Percentiles rank a stretch among this genome's conserved stretches.
Evolutionary conservation across 2,888 invertebrate species (phyloP).

Genomic region (Luperina testacea): DNA sequence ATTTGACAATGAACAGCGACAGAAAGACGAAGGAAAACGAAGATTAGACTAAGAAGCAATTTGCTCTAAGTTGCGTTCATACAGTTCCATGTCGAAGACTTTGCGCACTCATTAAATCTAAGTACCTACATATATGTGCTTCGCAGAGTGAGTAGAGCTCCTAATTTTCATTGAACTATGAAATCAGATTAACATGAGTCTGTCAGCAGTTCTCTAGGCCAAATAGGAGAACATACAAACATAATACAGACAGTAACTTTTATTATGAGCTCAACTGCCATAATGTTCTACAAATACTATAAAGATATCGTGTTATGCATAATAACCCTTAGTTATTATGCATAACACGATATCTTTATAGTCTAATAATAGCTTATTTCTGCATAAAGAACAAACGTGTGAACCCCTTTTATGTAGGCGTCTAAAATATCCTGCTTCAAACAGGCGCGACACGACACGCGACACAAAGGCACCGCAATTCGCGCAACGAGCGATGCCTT

Average conservation of each 20-base stretch:
- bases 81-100: background rate
- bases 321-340: no score
- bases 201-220: no score
- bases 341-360: no score
- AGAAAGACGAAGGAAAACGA: constrained; percentile 2
- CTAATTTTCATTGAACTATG: background rate
- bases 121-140: background rate
- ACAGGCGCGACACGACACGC: no score
- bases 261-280: background rate
- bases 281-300: constrained; percentile 4
- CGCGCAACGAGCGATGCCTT: no score
- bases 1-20: constrained; percentile 29
- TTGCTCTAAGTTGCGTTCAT: constrained; percentile 16
- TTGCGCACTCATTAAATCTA: background rate
- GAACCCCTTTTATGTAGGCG: no score
- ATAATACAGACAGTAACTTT: background rate
- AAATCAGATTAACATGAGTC: background rate
- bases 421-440: background rate
- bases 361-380: background rate
- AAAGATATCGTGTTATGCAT: background rate
- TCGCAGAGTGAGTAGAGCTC: background rate
- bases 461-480: no score
- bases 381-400: background rate
- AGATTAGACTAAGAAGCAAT: constrained; percentile 1
- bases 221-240: background rate